Evolutionary conservation across 2,797 vertebrate genomes (phyloP), one percentile per base, ranked within the genome.

Genomic region (Loris lydekkerianus): DNA sequence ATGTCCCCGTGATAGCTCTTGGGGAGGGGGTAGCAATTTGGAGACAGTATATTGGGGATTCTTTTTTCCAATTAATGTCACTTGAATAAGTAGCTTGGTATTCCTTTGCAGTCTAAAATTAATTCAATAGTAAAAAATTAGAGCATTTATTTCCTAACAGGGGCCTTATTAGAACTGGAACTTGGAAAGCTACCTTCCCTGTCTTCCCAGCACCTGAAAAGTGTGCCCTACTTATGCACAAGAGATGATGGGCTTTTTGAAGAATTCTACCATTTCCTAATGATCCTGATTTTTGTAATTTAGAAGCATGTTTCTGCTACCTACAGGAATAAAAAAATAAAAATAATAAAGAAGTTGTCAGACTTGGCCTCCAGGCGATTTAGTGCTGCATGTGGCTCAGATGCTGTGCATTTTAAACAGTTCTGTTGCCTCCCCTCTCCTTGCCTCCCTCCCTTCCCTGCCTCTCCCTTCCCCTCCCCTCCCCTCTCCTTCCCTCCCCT

Each of bases 311-410:
- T 80, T 93, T 95, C 87, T 86, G 21, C 56, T 85, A 53, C 58
- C 53, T 60, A 72, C 8, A 43, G 56, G 31, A 89, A 91, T 6
- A 70, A 86, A 56, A 86, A 53, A 4, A 58, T 78, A 63, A 46
- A 72, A 78, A 20, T 70, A 85, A 73, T 53, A 72, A 49, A 60
- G 37, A 60, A 20, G 5, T n/a, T 34, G 69, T 87, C 29, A 65
- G 92, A 73, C 7, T 78, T 40, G 92, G 83, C 13, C 67, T 49
- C 78, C 67, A 49, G 6, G 23, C 82, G 58, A 73, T 89, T 87
- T 92, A 81, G 76, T 92, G 84, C 53, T 94, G 89, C 78, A 17
- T 10, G 15, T 82, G 43, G 8, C 89, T 97, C 87, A 3, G 63
- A 1, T 15, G 2, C 2, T 3, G 31, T 1, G 3, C 6, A 3